Evolutionary conservation across 2,888 invertebrate genomes (phyloP).

Genomic region (Pristionchus entomophagus): DNA sequence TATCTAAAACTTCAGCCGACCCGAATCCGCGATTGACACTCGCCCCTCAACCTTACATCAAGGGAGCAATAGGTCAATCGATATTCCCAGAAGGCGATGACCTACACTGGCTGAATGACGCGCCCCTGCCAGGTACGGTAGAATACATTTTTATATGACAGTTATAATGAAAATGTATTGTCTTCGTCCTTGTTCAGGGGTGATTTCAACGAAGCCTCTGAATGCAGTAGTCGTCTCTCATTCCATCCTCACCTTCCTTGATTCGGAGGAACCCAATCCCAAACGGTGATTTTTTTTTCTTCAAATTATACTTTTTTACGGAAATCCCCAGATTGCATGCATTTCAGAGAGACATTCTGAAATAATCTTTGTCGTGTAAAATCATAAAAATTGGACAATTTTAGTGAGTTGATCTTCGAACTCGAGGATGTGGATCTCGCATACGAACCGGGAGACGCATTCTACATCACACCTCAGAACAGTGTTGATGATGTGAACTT

Average conservation of each 20-base stretch:
- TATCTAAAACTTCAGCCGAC: constrained; percentile 55
- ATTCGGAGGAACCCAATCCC: constrained; percentile 75
- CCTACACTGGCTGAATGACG: constrained; percentile 74
- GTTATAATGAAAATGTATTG: no score
- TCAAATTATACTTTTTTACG: no score
- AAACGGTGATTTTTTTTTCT: constrained; percentile 76
- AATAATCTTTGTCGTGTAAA: no score
- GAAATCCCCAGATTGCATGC: no score
- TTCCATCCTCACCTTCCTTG: constrained; percentile 73
- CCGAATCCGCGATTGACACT: constrained; percentile 68
- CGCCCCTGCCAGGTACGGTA: constrained; percentile 74
- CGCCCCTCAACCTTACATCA: constrained; percentile 60
- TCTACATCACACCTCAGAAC: constrained; percentile 82
- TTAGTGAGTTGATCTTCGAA: constrained; percentile 61
- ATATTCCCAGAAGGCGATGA: constrained; percentile 47
- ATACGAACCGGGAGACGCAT: constrained; percentile 78
- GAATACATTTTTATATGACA: no score
- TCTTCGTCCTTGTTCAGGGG: constrained; percentile 8
- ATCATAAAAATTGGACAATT: no score
- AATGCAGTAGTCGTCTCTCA: constrained; percentile 44
- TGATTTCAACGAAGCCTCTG: constrained; percentile 25
- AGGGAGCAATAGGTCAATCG: constrained; percentile 59
- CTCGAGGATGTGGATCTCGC: constrained; percentile 51
- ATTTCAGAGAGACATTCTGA: no score
- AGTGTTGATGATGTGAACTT: constrained; percentile 80